These are phyloP conservation scores for Orgyia antiqua DNA, from an alignment of 2,888 invertebrate genomes.

Conservation along the genomic window DNA sequence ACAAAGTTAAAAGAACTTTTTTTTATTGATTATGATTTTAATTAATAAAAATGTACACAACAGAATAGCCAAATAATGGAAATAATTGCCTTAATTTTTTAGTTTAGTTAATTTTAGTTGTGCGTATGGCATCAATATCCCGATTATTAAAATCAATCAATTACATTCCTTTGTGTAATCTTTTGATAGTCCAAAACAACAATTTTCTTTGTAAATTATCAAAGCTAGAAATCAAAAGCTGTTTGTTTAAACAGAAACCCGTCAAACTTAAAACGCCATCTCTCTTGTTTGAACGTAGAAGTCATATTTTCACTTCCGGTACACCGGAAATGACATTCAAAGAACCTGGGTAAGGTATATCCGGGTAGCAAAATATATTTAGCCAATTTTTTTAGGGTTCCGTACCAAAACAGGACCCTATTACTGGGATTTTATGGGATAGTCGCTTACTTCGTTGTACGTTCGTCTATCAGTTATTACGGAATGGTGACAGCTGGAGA, in stretches of 20 bases:
- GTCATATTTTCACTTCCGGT: slow-evolving; percentile 17
- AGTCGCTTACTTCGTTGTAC: too few species aligned
- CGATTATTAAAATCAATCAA: too few species aligned
- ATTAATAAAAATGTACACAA: not conserved
- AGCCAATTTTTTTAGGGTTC: slow-evolving; percentile 4
- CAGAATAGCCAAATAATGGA: too few species aligned
- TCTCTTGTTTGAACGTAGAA: slow-evolving; percentile 16
- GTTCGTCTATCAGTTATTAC: too few species aligned
- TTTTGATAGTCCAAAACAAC: too few species aligned
- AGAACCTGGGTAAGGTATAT: slow-evolving; percentile 11
- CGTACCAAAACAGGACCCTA: too few species aligned
- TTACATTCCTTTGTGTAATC: too few species aligned
- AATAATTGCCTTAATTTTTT: too few species aligned
- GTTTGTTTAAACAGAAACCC: not conserved
- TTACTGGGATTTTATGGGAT: not conserved
- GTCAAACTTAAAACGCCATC: slow-evolving; percentile 13
- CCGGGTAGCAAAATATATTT: slow-evolving; percentile 11
- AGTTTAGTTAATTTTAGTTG: too few species aligned
- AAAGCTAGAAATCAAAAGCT: not conserved
- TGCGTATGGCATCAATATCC: too few species aligned
- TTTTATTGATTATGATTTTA: not conserved
- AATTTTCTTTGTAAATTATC: not conserved
- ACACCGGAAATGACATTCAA: slow-evolving; percentile 22
- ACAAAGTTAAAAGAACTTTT: too few species aligned
- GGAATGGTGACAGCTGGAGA: too few species aligned